Percentiles rank a stretch among this genome's conserved stretches.
phyloP scores from a whole-genome alignment of 2,888 invertebrate genomes.

The Clusia tigrina region DNA sequence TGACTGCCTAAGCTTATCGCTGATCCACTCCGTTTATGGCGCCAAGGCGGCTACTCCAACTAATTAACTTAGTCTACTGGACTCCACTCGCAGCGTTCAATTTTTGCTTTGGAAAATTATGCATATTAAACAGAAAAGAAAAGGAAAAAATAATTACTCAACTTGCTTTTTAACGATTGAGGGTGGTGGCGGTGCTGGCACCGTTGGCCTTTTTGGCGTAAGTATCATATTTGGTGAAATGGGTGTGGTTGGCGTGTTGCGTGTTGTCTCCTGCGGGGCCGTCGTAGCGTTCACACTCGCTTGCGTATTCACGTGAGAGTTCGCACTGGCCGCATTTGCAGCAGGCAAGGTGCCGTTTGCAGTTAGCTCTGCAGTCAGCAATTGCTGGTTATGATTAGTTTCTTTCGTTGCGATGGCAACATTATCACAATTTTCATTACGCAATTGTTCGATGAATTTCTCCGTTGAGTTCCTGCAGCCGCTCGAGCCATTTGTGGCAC shows the following conservation, averaged over 20 bases:
- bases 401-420: not conserved
- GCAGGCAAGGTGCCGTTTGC: not conserved
- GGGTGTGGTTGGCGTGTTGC: slow-evolving; percentile 51
- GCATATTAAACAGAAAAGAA: too few relatives aligned
- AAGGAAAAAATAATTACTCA: slow-evolving; percentile 40
- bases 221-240: slow-evolving; percentile 55
- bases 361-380: not conserved
- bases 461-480: slow-evolving; percentile 40
- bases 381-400: slow-evolving; percentile 1
- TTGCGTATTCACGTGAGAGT: slow-evolving; percentile 21
- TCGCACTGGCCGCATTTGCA: not conserved
- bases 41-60: too few relatives aligned
- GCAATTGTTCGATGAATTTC: slow-evolving; percentile 48
- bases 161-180: slow-evolving; percentile 48
- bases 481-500: not conserved
- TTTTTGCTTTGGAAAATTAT: too few relatives aligned
- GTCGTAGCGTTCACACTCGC: slow-evolving; percentile 9
- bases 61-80: too few relatives aligned
- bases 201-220: slow-evolving; percentile 58
- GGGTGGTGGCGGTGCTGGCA: slow-evolving; percentile 59
- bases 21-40: too few relatives aligned
- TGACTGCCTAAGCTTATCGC: too few relatives aligned
- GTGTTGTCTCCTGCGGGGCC: slow-evolving; percentile 9
- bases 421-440: slow-evolving; percentile 49
- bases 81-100: too few relatives aligned